Percentiles rank a stretch among this genome's conserved stretches.
These are phyloP conservation scores for Sparus aurata DNA, from an alignment of 2,797 vertebrate species.

Conservation along the genomic window DNA sequence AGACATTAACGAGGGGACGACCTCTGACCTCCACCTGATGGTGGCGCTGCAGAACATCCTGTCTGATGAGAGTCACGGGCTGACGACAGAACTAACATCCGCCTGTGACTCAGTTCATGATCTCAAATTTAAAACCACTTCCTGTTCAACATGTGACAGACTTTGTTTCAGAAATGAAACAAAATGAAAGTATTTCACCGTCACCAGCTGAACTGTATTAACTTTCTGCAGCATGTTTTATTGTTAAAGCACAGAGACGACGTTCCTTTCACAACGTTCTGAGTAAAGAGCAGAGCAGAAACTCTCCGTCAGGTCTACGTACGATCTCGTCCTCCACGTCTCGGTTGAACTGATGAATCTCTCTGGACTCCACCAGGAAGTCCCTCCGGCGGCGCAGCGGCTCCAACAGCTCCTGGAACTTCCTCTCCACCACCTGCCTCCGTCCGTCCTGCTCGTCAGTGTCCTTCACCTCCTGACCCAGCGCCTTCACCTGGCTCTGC, in stretches of 20 bases:
- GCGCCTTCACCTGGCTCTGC: slow-evolving; percentile 90
- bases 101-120: no score
- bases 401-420: slow-evolving; percentile 90
- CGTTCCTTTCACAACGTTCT: not conserved
- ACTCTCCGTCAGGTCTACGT: slow-evolving; percentile 70
- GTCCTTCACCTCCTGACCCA: slow-evolving; percentile 93
- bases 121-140: no score
- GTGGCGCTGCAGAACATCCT: not conserved
- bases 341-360: slow-evolving; percentile 95
- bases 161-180: no score
- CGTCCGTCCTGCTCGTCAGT: slow-evolving; percentile 92
- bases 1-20: not conserved
- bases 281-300: not conserved
- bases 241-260: not conserved
- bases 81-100: no score
- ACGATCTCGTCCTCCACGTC: slow-evolving; percentile 96
- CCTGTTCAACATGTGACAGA: no score
- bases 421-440: slow-evolving; percentile 88
- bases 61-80: not conserved
- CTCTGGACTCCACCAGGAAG: slow-evolving; percentile 90
- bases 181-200: no score
- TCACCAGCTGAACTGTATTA: no score
- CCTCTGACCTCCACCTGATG: not conserved
- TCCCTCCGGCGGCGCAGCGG: slow-evolving; percentile 87
- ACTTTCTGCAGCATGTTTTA: not conserved